Evolutionary conservation across 2,113 vertebrate genomes (phyloP), one percentile per base, ranked within the genome.

Genomic region (Coturnix japonica): DNA sequence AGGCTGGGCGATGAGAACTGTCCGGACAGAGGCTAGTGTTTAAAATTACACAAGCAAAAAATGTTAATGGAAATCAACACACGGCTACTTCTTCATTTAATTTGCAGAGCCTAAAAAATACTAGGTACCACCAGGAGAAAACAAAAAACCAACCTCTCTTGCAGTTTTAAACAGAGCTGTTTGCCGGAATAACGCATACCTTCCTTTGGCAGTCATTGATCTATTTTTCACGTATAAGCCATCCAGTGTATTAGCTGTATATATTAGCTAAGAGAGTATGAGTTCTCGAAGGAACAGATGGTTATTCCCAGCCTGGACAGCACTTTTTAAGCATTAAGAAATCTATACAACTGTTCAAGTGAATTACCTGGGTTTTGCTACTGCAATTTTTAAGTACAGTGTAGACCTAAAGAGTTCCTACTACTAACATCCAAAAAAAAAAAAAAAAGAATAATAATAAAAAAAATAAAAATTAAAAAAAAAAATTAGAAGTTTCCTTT

Each of bases 241-340:
- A 44, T 51, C 39, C 4, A 31, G 75, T 67, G 75, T 77, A 89
- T 90, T 94, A 87, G 49, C 69, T 71, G 63, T 79, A 35, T 28
- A 71, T 47, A 76, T 89, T 87, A 54, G 90, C 51, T 88, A 74
- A 87, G 63, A 85, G 90, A 86, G 46, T 57, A 26, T 2, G 69
- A 49, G 79, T 61, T 87, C 94, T 96, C 93, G 8, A 69, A 80
- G 91, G 90, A 94, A 26, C 86, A 47, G 90, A 94, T 78, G 11
- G 54, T 66, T 87, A 60, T 90, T 94, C 94, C 96, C 91, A 75
- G 54, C 37, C 56, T 33, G 63, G 93, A 80, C 89, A 60, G 39
- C 81, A 84, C 78, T 93, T 96, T 87, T 92, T 78, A 89, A 85
- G 47, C 82, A 79, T 88, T 92, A 94, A 95, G 94, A 96, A 90